Evolutionary conservation across 1,140 invertebrate species (phyloP).

Genomic region (Cyclina sinensis): DNA sequence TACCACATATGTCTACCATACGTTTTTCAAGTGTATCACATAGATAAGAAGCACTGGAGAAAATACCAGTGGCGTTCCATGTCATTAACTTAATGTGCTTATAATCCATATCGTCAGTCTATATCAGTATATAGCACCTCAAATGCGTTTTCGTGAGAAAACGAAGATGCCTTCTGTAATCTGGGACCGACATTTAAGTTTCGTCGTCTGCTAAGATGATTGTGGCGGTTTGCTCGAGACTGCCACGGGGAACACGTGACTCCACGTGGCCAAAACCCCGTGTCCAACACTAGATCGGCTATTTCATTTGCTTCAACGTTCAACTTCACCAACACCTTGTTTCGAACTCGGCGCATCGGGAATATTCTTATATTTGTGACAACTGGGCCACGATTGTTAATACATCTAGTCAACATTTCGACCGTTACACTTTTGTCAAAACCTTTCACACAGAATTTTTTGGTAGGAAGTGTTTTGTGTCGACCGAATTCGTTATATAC

Average conservation of each 20-base stretch:
- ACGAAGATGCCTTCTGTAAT: too few species aligned
- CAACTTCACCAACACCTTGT: background rate
- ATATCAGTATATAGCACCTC: background rate
- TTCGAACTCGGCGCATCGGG: background rate
- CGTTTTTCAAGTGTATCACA: background rate
- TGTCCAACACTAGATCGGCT: background rate
- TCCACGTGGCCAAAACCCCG: background rate
- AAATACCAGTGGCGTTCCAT: conserved; percentile 13
- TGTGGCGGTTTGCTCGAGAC: background rate
- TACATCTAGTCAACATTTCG: background rate
- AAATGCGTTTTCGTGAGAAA: background rate
- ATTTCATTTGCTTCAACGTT: background rate
- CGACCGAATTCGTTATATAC: too few species aligned
- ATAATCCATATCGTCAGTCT: background rate
- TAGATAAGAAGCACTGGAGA: conserved; percentile 26
- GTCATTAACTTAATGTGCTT: background rate
- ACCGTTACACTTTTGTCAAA: background rate
- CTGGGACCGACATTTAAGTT: background rate
- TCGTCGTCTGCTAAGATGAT: background rate
- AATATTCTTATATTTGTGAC: background rate
- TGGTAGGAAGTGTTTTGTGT: background rate
- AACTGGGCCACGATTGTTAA: background rate
- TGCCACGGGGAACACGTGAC: background rate
- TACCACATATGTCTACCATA: background rate
- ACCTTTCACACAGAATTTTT: background rate